A percentile compares a stretch with the other conserved stretches of the same genome.
These are phyloP conservation scores for Isoperla grammatica DNA, from an alignment of 2,888 invertebrate genomes.

Conservation along the genomic window DNA sequence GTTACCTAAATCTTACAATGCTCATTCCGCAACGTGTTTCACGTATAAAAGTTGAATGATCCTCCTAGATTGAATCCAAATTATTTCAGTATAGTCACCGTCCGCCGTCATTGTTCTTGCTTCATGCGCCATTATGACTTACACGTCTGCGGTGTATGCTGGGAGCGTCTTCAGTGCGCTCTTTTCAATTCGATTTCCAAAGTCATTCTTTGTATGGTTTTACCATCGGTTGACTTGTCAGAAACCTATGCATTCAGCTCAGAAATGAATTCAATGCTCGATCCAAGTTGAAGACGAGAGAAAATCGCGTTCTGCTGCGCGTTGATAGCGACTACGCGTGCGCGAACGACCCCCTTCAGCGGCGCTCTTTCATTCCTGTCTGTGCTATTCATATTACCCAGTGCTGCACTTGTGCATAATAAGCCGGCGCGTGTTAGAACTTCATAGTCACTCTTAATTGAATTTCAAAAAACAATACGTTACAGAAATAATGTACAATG, in stretches of 20 bases:
- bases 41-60: too few relatives aligned
- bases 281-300: too few relatives aligned
- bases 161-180: too few relatives aligned
- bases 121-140: too few relatives aligned
- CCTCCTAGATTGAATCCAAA: too few relatives aligned
- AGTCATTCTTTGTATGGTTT: slow-evolving; percentile 22
- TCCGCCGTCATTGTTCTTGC: too few relatives aligned
- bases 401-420: slow-evolving; percentile 9
- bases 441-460: slow-evolving; percentile 22
- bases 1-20: too few relatives aligned
- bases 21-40: too few relatives aligned
- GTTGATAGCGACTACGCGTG: not conserved
- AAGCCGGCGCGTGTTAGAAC: not conserved
- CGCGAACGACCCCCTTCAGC: not conserved
- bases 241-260: not conserved
- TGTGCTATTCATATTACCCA: not conserved
- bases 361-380: not conserved
- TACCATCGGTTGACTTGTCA: slow-evolving; percentile 16
- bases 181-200: too few relatives aligned
- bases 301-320: not conserved
- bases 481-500: too few relatives aligned
- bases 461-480: slow-evolving; percentile 22
- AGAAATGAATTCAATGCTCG: slow-evolving; percentile 19
- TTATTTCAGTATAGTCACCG: too few relatives aligned
- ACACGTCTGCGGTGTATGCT: too few relatives aligned